phyloP scores from a whole-genome alignment of 2,888 invertebrate species.

The Acrobasis consociella region DNA sequence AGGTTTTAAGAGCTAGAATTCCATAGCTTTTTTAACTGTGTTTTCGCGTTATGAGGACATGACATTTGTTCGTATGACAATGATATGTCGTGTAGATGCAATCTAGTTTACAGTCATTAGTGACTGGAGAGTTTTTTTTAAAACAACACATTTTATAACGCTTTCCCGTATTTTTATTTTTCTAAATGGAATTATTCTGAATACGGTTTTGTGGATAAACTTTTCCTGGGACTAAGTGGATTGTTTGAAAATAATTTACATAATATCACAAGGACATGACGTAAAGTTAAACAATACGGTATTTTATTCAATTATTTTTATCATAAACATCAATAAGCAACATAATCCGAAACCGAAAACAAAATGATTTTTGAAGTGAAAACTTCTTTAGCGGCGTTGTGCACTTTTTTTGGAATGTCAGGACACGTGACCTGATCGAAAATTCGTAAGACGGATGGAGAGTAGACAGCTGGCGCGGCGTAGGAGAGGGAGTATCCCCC shows the following conservation, averaged over 20 bases:
- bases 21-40: constrained; percentile 18
- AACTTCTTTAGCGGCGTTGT: no score
- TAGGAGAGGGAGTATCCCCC: no score
- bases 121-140: constrained; percentile 30
- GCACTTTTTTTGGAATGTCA: no score
- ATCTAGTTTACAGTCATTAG: constrained; percentile 63
- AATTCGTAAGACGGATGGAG: no score
- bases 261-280: neutral
- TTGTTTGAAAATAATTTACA: constrained; percentile 9
- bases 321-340: no score
- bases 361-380: no score
- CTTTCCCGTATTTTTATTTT: constrained; percentile 5
- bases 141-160: constrained; percentile 1
- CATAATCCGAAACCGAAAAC: no score
- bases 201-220: constrained; percentile 9
- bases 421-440: no score
- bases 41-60: constrained; percentile 21
- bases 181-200: constrained; percentile 10
- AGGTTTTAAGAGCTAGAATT: constrained; percentile 11
- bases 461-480: no score
- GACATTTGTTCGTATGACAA: constrained; percentile 57
- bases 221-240: constrained; percentile 14
- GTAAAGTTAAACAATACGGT: no score
- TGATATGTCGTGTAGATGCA: constrained; percentile 62
- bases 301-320: no score